These are phyloP conservation scores for Boulengeromyrus knoepffleri DNA, from an alignment of 2,113 vertebrate genomes.

Conservation along the genomic window DNA sequence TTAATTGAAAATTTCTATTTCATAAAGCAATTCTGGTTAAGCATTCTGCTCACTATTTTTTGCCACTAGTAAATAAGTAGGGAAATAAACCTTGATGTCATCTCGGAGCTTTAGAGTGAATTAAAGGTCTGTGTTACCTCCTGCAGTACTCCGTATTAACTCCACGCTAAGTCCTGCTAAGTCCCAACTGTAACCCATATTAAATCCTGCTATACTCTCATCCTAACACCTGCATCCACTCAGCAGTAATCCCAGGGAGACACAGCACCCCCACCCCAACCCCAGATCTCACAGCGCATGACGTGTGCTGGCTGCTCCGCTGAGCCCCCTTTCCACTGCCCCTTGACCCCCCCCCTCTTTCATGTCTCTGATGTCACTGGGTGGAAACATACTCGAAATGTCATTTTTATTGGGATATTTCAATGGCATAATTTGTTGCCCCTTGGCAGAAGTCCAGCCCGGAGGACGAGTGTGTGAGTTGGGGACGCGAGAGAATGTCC, in stretches of 20 bases:
- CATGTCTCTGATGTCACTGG: slow-evolving; percentile 50
- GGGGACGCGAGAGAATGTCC: slow-evolving; percentile 9
- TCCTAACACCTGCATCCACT: background rate
- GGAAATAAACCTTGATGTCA: background rate
- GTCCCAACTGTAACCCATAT: background rate
- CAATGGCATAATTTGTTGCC: slow-evolving; percentile 29
- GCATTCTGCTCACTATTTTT: background rate
- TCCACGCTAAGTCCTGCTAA: background rate
- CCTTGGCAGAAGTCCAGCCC: background rate
- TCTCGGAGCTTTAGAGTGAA: background rate
- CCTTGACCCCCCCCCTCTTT: background rate
- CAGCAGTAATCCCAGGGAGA: background rate
- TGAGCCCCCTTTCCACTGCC: background rate
- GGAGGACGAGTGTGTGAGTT: background rate
- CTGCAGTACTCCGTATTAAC: background rate
- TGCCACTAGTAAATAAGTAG: background rate
- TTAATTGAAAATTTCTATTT: background rate
- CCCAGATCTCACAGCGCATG: background rate
- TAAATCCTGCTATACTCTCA: background rate
- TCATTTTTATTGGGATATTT: slow-evolving; percentile 45
- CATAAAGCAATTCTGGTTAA: background rate
- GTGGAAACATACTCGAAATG: slow-evolving; percentile 51
- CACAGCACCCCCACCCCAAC: background rate
- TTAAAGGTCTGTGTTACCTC: background rate
- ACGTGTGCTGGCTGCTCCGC: background rate